These are phyloP conservation scores for Neodiprion fabricii DNA, from an alignment of 1,140 invertebrate species.

Conservation along the genomic window DNA sequence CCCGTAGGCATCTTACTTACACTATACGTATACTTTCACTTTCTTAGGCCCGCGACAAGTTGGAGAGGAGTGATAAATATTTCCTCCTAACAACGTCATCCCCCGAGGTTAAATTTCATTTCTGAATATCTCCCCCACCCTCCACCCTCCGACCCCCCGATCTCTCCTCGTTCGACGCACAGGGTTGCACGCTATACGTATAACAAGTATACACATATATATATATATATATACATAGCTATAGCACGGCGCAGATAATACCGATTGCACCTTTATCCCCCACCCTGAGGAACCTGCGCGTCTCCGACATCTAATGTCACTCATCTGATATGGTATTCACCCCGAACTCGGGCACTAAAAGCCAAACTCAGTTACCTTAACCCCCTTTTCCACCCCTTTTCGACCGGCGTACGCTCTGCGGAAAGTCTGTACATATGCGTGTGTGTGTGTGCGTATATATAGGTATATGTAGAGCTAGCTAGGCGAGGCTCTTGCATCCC, in stretches of 20 bases:
- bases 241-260: neutral
- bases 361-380: conserved; percentile 35
- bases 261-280: neutral
- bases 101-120: neutral
- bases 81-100: conserved; percentile 1
- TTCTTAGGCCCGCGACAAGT: neutral
- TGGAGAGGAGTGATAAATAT: neutral
- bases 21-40: neutral
- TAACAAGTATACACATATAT: too few relatives aligned
- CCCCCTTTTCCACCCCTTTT: conserved; percentile 10
- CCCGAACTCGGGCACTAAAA: conserved; percentile 37
- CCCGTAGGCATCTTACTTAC: too few relatives aligned
- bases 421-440: neutral
- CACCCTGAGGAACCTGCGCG: neutral
- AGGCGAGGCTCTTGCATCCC: neutral
- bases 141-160: too few relatives aligned
- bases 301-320: conserved; percentile 20
- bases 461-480: neutral
- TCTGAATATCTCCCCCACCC: neutral
- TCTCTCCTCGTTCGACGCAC: too few relatives aligned
- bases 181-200: too few relatives aligned
- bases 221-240: neutral
- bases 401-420: neutral
- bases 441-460: neutral
- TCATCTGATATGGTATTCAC: conserved; percentile 46